Evolutionary conservation across 2,113 vertebrate species (phyloP).

Genomic region (Melanerpes formicivorus): DNA sequence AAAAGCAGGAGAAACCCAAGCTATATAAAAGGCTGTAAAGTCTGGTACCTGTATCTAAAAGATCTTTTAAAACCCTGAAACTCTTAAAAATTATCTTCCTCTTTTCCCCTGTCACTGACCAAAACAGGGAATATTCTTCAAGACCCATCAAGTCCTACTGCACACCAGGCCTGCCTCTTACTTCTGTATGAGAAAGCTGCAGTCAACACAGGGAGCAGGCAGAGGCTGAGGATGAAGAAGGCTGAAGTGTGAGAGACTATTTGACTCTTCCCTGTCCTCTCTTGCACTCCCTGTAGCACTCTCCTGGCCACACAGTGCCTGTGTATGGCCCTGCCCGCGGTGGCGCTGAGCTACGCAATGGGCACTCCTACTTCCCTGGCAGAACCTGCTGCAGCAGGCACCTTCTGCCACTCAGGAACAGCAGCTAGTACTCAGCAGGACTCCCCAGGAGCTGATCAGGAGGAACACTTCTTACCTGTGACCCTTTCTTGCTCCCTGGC

Average conservation of each 20-base stretch:
- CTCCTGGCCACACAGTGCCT: not conserved
- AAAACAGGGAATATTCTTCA: not conserved
- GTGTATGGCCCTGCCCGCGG: not conserved
- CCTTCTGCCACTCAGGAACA: not conserved
- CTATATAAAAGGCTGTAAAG: not conserved
- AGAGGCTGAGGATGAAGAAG: not conserved
- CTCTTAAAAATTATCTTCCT: not conserved
- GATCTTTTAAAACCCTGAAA: not conserved
- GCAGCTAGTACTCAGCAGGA: not conserved
- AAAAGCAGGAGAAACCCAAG: not conserved
- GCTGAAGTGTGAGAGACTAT: not conserved
- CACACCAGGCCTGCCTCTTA: not conserved
- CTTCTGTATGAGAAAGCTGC: not conserved
- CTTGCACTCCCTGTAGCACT: not conserved
- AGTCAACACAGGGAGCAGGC: not conserved
- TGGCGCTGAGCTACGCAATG: too few species aligned
- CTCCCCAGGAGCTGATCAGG: not conserved
- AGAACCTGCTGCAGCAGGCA: not conserved
- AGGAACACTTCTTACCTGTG: slow-evolving; percentile 86
- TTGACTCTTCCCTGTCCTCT: not conserved
- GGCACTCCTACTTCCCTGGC: too few species aligned
- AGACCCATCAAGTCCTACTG: not conserved
- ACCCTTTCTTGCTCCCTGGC: slow-evolving; percentile 99
- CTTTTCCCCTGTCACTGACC: not conserved
- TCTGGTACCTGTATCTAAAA: not conserved